Evolutionary conservation across 2,888 invertebrate species (phyloP).

Genomic region (Hoplodrina ambigua): DNA sequence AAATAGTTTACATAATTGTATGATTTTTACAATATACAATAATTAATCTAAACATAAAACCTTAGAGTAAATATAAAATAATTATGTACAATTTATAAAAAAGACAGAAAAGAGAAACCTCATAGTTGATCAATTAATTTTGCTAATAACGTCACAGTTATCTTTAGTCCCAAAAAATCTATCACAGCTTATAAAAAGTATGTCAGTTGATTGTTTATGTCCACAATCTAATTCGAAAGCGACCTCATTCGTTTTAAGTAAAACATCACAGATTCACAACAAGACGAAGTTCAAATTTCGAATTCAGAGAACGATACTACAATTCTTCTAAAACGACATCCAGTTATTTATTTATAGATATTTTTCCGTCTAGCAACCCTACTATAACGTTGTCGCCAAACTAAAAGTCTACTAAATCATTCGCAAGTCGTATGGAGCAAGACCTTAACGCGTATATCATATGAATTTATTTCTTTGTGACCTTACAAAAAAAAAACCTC

Average conservation of each 20-base stretch:
- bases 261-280: not conserved
- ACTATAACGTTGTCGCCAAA: slow-evolving; percentile 27
- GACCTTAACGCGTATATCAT: slow-evolving; percentile 43
- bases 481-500: slow-evolving; percentile 20
- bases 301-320: not conserved
- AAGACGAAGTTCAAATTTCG: not conserved
- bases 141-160: too few species aligned
- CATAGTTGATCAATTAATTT: too few species aligned
- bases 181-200: too few species aligned
- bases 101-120: too few species aligned
- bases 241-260: not conserved
- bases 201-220: too few species aligned
- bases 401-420: slow-evolving; percentile 54
- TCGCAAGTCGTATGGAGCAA: slow-evolving; percentile 6
- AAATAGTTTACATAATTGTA: too few species aligned
- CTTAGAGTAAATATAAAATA: too few species aligned
- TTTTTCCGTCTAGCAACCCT: slow-evolving; percentile 33
- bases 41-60: too few species aligned
- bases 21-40: too few species aligned
- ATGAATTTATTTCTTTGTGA: slow-evolving; percentile 51
- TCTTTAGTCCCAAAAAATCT: too few species aligned
- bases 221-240: too few species aligned
- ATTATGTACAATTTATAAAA: too few species aligned
- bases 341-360: slow-evolving; percentile 15
- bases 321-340: not conserved